Conservation (phyloP, 2,113 vertebrate genomes). For the Percina caprodes region DNA sequence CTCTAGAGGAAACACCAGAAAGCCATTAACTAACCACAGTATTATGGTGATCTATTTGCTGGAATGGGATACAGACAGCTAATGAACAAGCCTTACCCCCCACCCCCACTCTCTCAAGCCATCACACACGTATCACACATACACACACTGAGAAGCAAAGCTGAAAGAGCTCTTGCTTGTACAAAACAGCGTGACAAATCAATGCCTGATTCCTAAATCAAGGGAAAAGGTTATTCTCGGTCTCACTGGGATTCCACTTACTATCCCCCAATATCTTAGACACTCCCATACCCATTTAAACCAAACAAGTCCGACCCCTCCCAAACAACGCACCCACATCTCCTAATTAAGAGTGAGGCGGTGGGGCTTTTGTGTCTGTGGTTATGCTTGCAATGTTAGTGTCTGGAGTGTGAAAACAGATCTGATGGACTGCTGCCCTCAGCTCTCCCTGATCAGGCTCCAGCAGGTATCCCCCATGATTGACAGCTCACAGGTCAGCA, state of each 20-base stretch:
- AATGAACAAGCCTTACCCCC: conserved; percentile 92
- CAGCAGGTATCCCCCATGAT: conserved; percentile 84
- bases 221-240: conserved; percentile 94
- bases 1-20: conserved; percentile 98
- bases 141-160: conserved; percentile 87
- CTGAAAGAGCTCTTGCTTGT: conserved; percentile 91
- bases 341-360: conserved; percentile 83
- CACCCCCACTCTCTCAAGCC: neutral
- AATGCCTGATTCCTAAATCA: conserved; percentile 94
- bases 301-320: conserved; percentile 72
- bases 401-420: conserved; percentile 85
- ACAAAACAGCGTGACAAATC: conserved; percentile 97
- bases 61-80: conserved; percentile 92
- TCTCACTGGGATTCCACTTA: conserved; percentile 90
- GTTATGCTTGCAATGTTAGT: conserved; percentile 82
- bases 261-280: conserved; percentile 78
- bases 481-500: conserved; percentile 86
- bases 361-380: conserved; percentile 77
- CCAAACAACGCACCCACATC: conserved; percentile 57
- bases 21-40: conserved; percentile 99
- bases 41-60: conserved; percentile 96
- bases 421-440: conserved; percentile 84
- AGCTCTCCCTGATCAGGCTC: conserved; percentile 79
- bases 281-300: conserved; percentile 83
- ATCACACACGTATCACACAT: conserved; percentile 24